Evolutionary conservation across 2,888 invertebrate genomes (phyloP), one percentile per base, ranked within the genome.

Genomic region (Flexamia atlantica): DNA sequence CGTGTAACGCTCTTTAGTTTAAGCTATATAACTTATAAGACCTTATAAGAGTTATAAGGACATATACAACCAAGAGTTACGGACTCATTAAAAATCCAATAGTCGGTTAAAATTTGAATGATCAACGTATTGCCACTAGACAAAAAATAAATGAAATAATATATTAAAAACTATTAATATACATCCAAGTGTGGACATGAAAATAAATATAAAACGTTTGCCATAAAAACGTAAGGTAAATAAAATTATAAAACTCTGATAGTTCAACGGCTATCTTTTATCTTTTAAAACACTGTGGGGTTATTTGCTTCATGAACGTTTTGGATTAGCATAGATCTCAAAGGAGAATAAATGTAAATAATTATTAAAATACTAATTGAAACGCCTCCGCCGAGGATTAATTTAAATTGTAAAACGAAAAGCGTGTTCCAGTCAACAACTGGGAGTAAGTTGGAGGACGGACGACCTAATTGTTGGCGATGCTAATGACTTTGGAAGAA

Each of bases 401-500:
- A 72, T 72, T 42, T 72, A 72, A 72, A 72, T 40, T 72, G 23
- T 72, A 72, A 72, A 72, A 72, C 42, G 72, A 36, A 72, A 72
- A 72, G 42, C 72, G 72, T 72, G 72, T 72, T 42, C 9, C 72
- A 20, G 42, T 40, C 40, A 72, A 72, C 42, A 72, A 23, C 14
- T n/a, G 42, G 23, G 72, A 70, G 23, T 28, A 5, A 72, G 72
- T 72, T 72, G 40, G 40, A 17, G 40, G n/a, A 42, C 42, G 72
- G 42, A 72, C 72, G 84, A 79, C 84, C 84, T 84, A 84, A 84
- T 84, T 84, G 53, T 64, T 12, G 72, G 70, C 25, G 80, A 84
- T 84, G 81, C 84, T 84, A 84, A 84, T 84, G 80, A 84, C 84
- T 84, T 81, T 70, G 40, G 53, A 70, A 84, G 84, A 84, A 80